phyloP scores from a whole-genome alignment of 2,113 vertebrate genomes.

The Geococcyx californianus region DNA sequence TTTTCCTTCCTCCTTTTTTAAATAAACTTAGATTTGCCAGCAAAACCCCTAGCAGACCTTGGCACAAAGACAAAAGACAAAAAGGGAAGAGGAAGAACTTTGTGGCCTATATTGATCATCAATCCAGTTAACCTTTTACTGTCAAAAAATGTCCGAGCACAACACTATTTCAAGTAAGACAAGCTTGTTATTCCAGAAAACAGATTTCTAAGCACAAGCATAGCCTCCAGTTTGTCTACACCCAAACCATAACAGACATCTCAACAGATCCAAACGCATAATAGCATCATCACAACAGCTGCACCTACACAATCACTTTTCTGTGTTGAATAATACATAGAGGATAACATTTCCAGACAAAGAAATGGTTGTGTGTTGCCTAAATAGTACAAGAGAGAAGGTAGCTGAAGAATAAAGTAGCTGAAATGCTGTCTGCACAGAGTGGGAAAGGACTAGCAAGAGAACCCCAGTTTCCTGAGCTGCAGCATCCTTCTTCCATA shows the following conservation, averaged over 20 bases:
- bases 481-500: neutral
- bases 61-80: neutral
- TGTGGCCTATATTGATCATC: neutral
- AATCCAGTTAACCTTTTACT: neutral
- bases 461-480: neutral
- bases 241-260: neutral
- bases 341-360: neutral
- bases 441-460: neutral
- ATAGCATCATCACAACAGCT: neutral
- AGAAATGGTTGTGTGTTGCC: neutral
- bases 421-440: neutral
- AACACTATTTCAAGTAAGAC: neutral
- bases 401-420: neutral
- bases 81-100: neutral
- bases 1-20: no score
- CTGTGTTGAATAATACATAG: neutral
- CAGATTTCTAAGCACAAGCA: neutral
- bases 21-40: neutral
- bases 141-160: neutral
- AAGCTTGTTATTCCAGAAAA: neutral
- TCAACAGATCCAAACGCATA: neutral
- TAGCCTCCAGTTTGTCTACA: neutral
- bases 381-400: neutral
- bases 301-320: neutral
- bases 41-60: neutral